Base-by-base conservation (phyloP, 2,113 vertebrate species). In the Protobothrops flavoviridis region DNA sequence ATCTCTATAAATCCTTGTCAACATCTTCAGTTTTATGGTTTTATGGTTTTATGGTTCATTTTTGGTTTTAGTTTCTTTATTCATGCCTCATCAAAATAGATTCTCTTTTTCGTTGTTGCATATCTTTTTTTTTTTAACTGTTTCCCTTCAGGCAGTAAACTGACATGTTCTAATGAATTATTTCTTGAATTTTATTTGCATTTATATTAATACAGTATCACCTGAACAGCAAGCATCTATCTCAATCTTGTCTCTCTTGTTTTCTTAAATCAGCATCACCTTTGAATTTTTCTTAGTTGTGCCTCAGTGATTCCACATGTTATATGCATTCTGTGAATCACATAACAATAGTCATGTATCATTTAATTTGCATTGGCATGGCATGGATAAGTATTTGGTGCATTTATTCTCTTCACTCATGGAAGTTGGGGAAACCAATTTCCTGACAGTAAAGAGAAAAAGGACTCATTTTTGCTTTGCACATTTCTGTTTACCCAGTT, bases 341-440 rank as follows among this genome's bases (percentile, higher is more conserved):
- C 23, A 29, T 23, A 81, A 10, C 0, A 0, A 93, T 92, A 85
- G 89, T 6, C 57, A 20, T 4, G 81, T 39, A 86, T 86, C 52
- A 91, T 95, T 97, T 96, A 85, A 87, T 96, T 95, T 94, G 64
- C 94, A 48, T 94, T 94, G 93, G 92, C 9, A 8, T 64, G 24
- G 87, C 59, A 69, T n/a, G 57, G 23, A 15, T 0, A 10, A 23
- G 0, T 94, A 24, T 95, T 93, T 85, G 74, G 21, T 87, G 56
- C n/a, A 93, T 95, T 26, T 92, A 85, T 96, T 95, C 95, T 94
- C 85, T 95, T 97, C 95, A 91, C 94, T 94, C 96, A 94, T 89
- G 93, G 74, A 94, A 93, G 91, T 94, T 88, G 95, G 87, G 91
- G 91, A 96, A 97, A 95, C 93, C 91, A 95, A 85, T 95, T 97